Conservation (phyloP, 1,140 invertebrate species). For the Drosophila parvula region DNA sequence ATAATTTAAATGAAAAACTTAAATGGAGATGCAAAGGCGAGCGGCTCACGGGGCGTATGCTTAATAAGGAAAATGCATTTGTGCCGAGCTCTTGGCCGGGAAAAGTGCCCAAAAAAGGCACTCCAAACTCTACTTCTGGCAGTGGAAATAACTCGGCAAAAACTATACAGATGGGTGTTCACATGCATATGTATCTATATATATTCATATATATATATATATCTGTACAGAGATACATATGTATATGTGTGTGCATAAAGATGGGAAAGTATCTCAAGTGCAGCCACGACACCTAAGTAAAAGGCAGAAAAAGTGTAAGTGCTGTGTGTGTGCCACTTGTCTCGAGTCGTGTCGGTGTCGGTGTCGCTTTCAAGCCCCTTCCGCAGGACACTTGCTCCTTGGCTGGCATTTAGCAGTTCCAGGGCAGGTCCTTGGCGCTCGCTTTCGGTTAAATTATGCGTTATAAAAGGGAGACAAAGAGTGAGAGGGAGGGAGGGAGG, state of each 20-base stretch:
- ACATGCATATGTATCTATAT: neutral
- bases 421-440: slow-evolving; percentile 37
- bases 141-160: slow-evolving; percentile 62
- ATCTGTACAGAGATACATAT: slow-evolving; percentile 13
- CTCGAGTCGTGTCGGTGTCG: slow-evolving; percentile 37
- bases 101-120: slow-evolving; percentile 51
- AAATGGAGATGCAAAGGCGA: slow-evolving; percentile 7
- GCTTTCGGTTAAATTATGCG: slow-evolving; percentile 72
- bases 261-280: slow-evolving; percentile 49
- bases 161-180: slow-evolving; percentile 29
- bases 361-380: slow-evolving; percentile 6
- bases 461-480: neutral
- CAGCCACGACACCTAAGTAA: slow-evolving; percentile 67
- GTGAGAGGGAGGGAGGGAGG: neutral
- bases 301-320: slow-evolving; percentile 13
- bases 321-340: slow-evolving; percentile 23
- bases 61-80: slow-evolving; percentile 77
- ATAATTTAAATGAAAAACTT: slow-evolving; percentile 65
- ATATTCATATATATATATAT: neutral
- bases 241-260: slow-evolving; percentile 2
- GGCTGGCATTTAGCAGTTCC: slow-evolving; percentile 64
- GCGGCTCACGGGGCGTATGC: slow-evolving; percentile 18
- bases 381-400: slow-evolving; percentile 21
- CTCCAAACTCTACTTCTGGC: slow-evolving; percentile 20
- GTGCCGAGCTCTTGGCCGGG: slow-evolving; percentile 51